phyloP scores from a whole-genome alignment of 2,113 vertebrate species.

The Dissostichus mawsoni region DNA sequence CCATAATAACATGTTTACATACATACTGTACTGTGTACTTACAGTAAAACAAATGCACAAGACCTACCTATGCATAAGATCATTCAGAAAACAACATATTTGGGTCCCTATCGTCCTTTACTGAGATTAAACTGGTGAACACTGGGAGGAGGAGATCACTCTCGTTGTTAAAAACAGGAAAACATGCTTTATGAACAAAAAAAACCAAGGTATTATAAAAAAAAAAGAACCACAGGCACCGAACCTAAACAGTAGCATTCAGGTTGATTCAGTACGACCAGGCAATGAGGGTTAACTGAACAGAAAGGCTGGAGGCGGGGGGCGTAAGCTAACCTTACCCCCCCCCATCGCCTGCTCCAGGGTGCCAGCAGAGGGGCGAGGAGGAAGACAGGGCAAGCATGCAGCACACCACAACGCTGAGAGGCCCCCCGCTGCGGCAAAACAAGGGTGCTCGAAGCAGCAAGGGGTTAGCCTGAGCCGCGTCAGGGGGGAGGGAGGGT shows the following conservation, averaged over 20 bases:
- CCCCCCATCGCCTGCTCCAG: constrained; percentile 24
- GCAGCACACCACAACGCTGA: constrained; percentile 74
- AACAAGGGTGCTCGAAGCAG: constrained; percentile 31
- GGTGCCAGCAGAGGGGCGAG: constrained; percentile 63
- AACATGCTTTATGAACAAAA: constrained; percentile 59
- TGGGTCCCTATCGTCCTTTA: constrained; percentile 28
- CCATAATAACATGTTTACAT: constrained; percentile 46
- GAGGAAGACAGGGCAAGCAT: constrained; percentile 85
- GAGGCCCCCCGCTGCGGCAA: constrained; percentile 49
- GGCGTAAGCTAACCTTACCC: constrained; percentile 35
- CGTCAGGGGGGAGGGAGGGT: constrained; percentile 15
- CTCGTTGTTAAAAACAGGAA: constrained; percentile 48
- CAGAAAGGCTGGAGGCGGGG: constrained; percentile 45
- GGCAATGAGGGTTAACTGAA: constrained; percentile 78
- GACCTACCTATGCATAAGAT: constrained; percentile 39
- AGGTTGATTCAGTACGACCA: constrained; percentile 72
- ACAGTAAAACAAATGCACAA: constrained; percentile 57
- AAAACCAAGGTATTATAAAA: not conserved
- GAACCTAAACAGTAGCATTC: constrained; percentile 74
- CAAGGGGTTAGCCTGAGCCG: constrained; percentile 37
- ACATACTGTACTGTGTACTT: constrained; percentile 56
- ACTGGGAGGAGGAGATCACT: constrained; percentile 34
- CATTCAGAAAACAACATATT: constrained; percentile 39
- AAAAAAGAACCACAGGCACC: constrained; percentile 72
- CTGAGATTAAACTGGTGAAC: constrained; percentile 30